Evolutionary conservation across 2,888 invertebrate genomes (phyloP).

Genomic region (Hololepta plana): DNA sequence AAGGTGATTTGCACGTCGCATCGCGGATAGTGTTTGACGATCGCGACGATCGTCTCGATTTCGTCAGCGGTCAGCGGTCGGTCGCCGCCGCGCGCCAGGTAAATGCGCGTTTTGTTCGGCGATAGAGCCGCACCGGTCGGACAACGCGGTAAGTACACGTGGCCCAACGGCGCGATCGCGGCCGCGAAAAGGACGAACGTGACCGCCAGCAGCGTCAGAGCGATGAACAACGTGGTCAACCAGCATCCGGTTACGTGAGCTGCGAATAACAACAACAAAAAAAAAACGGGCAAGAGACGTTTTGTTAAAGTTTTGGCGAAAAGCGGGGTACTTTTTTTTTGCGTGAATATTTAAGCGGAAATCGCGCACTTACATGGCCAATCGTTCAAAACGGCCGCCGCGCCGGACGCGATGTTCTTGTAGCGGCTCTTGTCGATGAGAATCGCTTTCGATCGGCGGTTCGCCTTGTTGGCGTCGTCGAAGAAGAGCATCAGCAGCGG

Average conservation of each 20-base stretch:
- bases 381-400: constrained; percentile 23
- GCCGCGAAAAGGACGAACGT: constrained; percentile 15
- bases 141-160: constrained; percentile 33
- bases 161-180: constrained; percentile 26
- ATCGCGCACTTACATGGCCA: constrained; percentile 23
- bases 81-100: constrained; percentile 27
- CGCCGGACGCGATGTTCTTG: constrained; percentile 21
- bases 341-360: background rate
- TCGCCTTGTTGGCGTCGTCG: constrained; percentile 16
- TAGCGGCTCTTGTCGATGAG: constrained; percentile 20
- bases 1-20: no score
- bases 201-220: constrained; percentile 14
- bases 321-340: no score
- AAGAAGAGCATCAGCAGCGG: constrained; percentile 22
- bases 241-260: constrained; percentile 21
- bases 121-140: constrained; percentile 32
- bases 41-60: no score
- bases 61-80: no score
- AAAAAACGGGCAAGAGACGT: constrained; percentile 2
- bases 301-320: no score
- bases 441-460: no score
- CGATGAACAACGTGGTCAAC: constrained; percentile 16
- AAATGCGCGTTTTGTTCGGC: constrained; percentile 30
- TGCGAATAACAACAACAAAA: no score
- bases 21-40: no score